phyloP scores from a whole-genome alignment of 2,113 vertebrate genomes.

The Oncorhynchus kisutch region DNA sequence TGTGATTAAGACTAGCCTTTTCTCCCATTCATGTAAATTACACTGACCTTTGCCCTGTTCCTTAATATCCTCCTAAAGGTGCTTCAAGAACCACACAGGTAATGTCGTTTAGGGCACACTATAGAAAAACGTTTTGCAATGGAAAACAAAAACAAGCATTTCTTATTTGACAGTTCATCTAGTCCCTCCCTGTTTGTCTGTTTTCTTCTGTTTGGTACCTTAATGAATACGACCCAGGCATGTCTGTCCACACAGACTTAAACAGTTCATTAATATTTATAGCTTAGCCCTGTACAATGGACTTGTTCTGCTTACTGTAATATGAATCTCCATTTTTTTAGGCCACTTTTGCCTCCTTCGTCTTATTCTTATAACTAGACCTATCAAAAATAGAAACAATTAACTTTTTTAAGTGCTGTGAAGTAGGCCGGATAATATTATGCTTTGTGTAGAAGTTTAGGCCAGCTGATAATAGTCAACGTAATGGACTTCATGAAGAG shows the following conservation, averaged over 20 bases:
- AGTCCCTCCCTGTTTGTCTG: no score
- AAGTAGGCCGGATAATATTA: conserved; percentile 2
- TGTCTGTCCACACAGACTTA: background rate
- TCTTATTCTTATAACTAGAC: conserved; percentile 11
- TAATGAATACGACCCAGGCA: background rate
- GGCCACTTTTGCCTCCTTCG: conserved; percentile 4
- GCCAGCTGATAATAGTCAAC: background rate
- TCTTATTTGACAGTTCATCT: no score
- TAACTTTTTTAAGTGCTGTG: conserved; percentile 1
- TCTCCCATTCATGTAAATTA: background rate
- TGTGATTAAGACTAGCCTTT: conserved; percentile 1
- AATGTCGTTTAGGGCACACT: no score
- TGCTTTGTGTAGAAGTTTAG: background rate
- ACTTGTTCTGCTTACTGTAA: conserved; percentile 4
- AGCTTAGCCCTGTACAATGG: background rate
- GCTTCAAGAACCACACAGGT: background rate
- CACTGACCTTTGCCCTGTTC: background rate
- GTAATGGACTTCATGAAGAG: background rate
- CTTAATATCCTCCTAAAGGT: background rate
- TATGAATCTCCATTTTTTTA: conserved; percentile 3
- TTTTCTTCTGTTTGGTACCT: no score
- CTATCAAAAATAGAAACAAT: conserved; percentile 12
- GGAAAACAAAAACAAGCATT: no score
- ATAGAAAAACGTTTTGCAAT: no score
- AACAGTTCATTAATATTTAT: conserved; percentile 5